Conservation (phyloP, 2,888 invertebrate species). For the Psylliodes chrysocephalus region DNA sequence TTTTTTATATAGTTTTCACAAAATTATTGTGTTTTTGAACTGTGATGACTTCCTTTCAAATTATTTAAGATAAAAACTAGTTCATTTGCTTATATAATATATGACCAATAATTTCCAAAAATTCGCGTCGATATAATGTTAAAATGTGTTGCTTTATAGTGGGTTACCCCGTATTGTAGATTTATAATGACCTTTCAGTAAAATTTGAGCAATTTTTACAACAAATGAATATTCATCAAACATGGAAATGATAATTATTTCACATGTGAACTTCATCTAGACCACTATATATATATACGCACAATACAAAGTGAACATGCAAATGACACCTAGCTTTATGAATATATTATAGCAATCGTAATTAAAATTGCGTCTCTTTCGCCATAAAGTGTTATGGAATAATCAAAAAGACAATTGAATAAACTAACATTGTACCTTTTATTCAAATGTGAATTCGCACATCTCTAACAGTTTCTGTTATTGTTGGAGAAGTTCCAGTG, state of each 20-base stretch:
- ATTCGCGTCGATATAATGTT: too few relatives aligned
- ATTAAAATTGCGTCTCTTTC: not conserved
- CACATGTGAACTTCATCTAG: constrained; percentile 5
- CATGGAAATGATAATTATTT: constrained; percentile 13
- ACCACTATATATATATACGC: constrained; percentile 1
- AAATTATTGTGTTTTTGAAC: too few relatives aligned
- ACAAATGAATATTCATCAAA: constrained; percentile 17
- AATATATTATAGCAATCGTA: not conserved
- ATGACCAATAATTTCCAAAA: too few relatives aligned
- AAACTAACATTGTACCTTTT: not conserved
- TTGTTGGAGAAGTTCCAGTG: too few relatives aligned
- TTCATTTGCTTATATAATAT: too few relatives aligned
- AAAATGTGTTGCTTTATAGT: too few relatives aligned
- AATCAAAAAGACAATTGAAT: not conserved
- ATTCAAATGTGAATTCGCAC: too few relatives aligned
- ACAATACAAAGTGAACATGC: constrained; percentile 10
- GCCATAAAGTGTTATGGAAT: not conserved
- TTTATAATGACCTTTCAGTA: not conserved
- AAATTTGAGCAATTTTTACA: constrained; percentile 4
- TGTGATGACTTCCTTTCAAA: too few relatives aligned
- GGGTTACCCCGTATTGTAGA: too few relatives aligned
- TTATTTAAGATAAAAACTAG: too few relatives aligned
- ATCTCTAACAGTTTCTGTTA: too few relatives aligned
- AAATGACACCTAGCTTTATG: constrained; percentile 1
- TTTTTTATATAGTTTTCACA: too few relatives aligned